Evolutionary conservation across 2,888 invertebrate genomes (phyloP).

Genomic region (Lydus trimaculatus): DNA sequence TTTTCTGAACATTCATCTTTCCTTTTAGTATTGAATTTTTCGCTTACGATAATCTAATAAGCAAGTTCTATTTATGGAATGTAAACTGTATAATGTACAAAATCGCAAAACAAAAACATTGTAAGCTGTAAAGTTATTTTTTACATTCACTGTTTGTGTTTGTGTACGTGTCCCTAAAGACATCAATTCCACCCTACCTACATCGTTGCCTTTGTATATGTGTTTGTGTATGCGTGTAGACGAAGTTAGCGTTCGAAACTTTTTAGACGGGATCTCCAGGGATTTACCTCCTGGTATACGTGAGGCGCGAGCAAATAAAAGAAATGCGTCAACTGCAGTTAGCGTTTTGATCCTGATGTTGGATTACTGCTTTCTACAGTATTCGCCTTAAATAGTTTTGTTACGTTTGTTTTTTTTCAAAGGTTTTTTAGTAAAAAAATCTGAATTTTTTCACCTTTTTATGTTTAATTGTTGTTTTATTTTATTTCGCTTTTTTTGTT

Average conservation of each 20-base stretch:
- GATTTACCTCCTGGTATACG: conserved; percentile 54
- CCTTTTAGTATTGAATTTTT: neutral
- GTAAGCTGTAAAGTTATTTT: conserved; percentile 39
- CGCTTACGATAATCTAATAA: neutral
- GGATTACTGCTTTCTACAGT: too few relatives aligned
- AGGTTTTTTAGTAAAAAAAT: neutral
- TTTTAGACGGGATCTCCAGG: conserved; percentile 53
- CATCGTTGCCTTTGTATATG: conserved; percentile 42
- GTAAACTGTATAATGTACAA: neutral
- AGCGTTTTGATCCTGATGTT: neutral
- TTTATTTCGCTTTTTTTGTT: neutral
- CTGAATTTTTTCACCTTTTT: neutral
- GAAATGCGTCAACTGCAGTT: conserved; percentile 41
- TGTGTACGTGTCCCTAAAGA: conserved; percentile 20
- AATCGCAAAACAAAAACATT: conserved; percentile 1
- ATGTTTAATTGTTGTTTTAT: neutral
- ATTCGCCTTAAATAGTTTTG: neutral
- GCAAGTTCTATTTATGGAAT: neutral
- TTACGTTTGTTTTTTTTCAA: neutral
- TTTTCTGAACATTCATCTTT: neutral
- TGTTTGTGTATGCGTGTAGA: conserved; percentile 51
- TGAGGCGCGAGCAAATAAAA: conserved; percentile 56
- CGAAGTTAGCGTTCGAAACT: conserved; percentile 55
- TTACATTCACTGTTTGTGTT: conserved; percentile 24
- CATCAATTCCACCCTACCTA: conserved; percentile 36